Conservation (phyloP, 1,140 invertebrate genomes). For the Drosophila albomicans region DNA sequence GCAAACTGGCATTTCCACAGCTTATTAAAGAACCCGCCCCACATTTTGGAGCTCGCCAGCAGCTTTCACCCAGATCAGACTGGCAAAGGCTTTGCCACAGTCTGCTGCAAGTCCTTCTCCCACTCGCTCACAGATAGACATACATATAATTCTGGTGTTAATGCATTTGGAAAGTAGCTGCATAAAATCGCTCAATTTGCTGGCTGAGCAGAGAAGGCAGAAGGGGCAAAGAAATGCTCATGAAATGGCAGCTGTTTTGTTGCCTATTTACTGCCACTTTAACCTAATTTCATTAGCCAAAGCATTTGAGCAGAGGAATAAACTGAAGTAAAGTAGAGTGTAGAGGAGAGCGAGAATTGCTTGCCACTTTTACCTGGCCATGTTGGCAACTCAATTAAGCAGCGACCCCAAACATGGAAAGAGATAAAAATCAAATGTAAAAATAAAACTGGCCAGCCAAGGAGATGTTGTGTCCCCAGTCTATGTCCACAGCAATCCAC, state of each 20-base stretch:
- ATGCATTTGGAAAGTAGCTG: slow-evolving; percentile 59
- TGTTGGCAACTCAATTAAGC: slow-evolving; percentile 66
- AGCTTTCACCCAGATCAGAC: slow-evolving; percentile 40
- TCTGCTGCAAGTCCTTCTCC: not conserved
- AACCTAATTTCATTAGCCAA: slow-evolving; percentile 74
- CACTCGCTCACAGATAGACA: not conserved
- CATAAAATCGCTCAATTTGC: slow-evolving; percentile 50
- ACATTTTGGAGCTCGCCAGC: slow-evolving; percentile 22
- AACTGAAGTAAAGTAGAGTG: not conserved
- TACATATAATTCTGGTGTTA: slow-evolving; percentile 41
- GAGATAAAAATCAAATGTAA: slow-evolving; percentile 72
- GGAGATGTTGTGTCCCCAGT: not conserved
- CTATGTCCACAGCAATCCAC: slow-evolving; percentile 18
- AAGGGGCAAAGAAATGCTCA: slow-evolving; percentile 25
- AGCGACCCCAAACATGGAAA: slow-evolving; percentile 35
- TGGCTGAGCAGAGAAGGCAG: not conserved
- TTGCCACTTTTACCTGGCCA: slow-evolving; percentile 49
- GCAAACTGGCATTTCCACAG: slow-evolving; percentile 37
- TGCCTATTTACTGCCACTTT: slow-evolving; percentile 76
- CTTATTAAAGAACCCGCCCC: slow-evolving; percentile 46
- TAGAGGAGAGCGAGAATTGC: not conserved
- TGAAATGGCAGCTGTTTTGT: slow-evolving; percentile 51
- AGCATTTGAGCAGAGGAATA: not conserved
- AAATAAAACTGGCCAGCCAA: slow-evolving; percentile 32
- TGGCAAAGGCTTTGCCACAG: slow-evolving; percentile 8